Evolutionary conservation across 2,797 vertebrate genomes (phyloP), one percentile per base, ranked within the genome.

Genomic region (Trachops cirrhosus): DNA sequence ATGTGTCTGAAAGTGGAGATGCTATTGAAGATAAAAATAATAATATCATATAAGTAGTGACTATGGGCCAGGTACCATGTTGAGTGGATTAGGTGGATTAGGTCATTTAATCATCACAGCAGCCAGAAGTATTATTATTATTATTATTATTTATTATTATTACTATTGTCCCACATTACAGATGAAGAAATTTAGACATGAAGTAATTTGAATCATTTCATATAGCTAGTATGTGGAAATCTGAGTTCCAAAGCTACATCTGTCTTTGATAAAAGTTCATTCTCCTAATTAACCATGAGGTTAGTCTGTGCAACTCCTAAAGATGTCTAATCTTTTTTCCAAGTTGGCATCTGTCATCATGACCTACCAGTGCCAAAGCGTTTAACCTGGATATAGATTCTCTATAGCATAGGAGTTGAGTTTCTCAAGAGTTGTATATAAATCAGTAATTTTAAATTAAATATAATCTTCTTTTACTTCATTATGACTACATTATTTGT

Each of bases 391-490:
- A 68, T 32, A 46, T 75, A 57, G 9, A 37, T 59, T 90, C 41
- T 32, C 37, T 64, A 16, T 64, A 57, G 91, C 2, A 82, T 5
- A 68, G 24, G 6, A 87, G n/a, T 48, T 50, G 8, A 41, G 6
- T 87, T 95, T 84, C 34, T 95, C 64, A 62, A 80, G 95, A 95
- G 24, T 48, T 91, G 7, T 73, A 50, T 89, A 75, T 86, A 34
- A 67, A 86, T 62, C 57, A 46, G 9, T 83, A 80, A 59, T 92
- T 94, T 83, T 26, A 54, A 93, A 84, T 18, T 77, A 44, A 94
- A 0, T 59, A 44, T 73, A 90, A 50, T 94, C 18, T 85, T 93
- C 52, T 74, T 19, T 24, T 68, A 85, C 26, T 59, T 77, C 64
- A 37, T 89, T 96, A 34, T 74, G 92, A 52, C 9, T 91, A 22